phyloP scores from a whole-genome alignment of 2,113 vertebrate species.

The Hymenochirus boettgeri region DNA sequence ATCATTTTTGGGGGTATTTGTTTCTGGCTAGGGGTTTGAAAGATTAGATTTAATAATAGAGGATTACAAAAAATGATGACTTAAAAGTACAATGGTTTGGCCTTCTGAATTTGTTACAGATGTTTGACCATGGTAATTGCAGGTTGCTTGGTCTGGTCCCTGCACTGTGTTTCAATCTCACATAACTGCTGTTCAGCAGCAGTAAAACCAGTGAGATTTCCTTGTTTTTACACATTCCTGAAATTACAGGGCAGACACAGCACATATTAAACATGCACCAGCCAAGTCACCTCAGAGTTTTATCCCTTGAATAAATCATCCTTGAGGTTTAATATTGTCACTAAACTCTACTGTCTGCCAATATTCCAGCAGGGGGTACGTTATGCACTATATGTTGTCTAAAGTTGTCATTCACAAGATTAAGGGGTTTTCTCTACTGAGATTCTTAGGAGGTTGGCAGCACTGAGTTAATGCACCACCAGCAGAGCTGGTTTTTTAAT shows the following conservation, averaged over 20 bases:
- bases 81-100: conserved; percentile 3
- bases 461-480: no score
- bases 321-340: no score
- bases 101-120: not conserved
- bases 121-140: not conserved
- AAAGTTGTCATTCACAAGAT: no score
- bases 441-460: no score
- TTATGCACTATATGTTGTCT: no score
- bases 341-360: no score
- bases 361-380: no score
- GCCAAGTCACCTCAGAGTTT: no score
- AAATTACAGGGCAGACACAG: not conserved
- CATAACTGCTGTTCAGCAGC: not conserved
- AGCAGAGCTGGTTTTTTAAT: no score
- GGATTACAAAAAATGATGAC: conserved; percentile 4
- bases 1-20: not conserved
- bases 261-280: not conserved
- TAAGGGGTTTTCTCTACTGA: no score
- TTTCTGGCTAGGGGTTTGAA: not conserved
- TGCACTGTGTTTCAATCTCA: not conserved
- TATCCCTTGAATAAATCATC: no score
- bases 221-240: not conserved
- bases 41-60: conserved; percentile 23
- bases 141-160: not conserved
- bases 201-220: not conserved